These are phyloP conservation scores for Sebastes diploproa DNA, from an alignment of 2,797 vertebrate genomes.

Conservation along the genomic window DNA sequence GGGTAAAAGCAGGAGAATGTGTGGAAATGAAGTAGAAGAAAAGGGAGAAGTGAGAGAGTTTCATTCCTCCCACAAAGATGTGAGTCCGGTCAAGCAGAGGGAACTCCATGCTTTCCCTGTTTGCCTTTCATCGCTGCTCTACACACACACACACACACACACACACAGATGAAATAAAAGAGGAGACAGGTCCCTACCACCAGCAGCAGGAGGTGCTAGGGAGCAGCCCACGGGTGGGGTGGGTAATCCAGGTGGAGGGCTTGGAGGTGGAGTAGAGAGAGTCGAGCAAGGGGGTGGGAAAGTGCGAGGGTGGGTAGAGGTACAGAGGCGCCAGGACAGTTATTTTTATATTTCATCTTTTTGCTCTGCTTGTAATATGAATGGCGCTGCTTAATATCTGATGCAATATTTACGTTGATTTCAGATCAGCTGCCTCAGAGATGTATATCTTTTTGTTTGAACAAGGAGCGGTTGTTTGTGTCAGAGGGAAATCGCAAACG, in stretches of 20 bases:
- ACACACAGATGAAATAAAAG: background rate
- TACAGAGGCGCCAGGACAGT: constrained; percentile 9
- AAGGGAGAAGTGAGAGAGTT: constrained; percentile 10
- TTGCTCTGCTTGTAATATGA: constrained; percentile 49
- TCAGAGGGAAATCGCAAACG: constrained; percentile 76
- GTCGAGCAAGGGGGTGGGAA: background rate
- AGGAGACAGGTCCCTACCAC: constrained; percentile 21
- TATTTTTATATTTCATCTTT: constrained; percentile 13
- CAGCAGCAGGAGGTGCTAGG: constrained; percentile 67
- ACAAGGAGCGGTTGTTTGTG: constrained; percentile 79
- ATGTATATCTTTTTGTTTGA: constrained; percentile 77
- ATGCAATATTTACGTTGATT: constrained; percentile 77
- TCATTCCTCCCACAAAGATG: constrained; percentile 19
- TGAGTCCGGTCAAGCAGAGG: constrained; percentile 16
- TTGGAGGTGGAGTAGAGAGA: background rate
- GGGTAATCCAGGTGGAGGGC: constrained; percentile 32
- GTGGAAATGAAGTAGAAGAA: background rate
- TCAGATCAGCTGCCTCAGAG: constrained; percentile 66
- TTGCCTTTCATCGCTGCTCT: constrained; percentile 20
- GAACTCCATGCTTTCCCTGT: constrained; percentile 20
- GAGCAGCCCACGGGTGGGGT: constrained; percentile 48
- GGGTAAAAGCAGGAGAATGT: constrained; percentile 23
- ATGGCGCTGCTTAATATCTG: constrained; percentile 51
- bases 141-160: background rate
- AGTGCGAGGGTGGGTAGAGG: background rate